Conservation (phyloP, 2,797 vertebrate genomes). For the Alca torda region DNA sequence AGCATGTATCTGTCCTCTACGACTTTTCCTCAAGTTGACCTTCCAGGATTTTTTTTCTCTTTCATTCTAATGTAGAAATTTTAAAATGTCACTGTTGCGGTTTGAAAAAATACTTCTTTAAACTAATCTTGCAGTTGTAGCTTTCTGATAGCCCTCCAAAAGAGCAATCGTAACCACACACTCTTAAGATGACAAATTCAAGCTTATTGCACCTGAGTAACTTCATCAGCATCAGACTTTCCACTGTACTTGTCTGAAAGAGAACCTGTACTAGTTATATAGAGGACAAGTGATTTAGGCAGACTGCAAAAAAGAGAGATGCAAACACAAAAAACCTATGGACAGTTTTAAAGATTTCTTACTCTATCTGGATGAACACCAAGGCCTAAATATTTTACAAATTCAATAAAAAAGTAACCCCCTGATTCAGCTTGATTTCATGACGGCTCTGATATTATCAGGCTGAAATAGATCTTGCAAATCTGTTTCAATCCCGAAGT, state of each 20-base stretch:
- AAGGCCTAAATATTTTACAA: neutral
- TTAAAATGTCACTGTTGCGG: neutral
- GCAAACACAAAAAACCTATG: neutral
- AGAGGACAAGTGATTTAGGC: neutral
- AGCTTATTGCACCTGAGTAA: neutral
- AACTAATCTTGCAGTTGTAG: neutral
- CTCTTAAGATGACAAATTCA: neutral
- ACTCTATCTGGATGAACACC: neutral
- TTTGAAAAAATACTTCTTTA: neutral
- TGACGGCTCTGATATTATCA: neutral
- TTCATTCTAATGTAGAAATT: neutral
- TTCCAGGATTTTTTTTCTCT: neutral
- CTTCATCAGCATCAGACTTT: neutral
- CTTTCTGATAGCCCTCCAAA: neutral
- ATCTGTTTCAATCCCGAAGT: neutral
- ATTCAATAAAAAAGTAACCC: neutral
- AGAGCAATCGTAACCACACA: neutral
- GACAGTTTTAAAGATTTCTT: neutral
- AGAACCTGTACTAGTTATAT: neutral
- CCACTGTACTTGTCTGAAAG: neutral
- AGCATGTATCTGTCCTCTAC: accelerated
- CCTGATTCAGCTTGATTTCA: neutral
- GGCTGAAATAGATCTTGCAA: neutral
- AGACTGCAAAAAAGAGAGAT: neutral
- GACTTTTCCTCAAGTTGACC: neutral